Evolutionary conservation across 2,113 vertebrate species (phyloP), one percentile per base, ranked within the genome.

Genomic region (Chrysemys picta): DNA sequence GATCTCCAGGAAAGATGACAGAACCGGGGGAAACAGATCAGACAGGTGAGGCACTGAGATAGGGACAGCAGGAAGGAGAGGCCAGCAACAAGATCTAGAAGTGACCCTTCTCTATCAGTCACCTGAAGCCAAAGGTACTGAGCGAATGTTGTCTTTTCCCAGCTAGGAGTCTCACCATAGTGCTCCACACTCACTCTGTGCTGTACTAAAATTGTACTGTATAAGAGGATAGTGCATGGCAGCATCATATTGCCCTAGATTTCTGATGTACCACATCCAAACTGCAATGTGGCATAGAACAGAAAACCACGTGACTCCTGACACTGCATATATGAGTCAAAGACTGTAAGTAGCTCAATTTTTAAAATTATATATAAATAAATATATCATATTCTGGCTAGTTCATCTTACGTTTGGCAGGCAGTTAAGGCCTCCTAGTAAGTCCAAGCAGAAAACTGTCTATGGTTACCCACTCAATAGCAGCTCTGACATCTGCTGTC

Each of bases 261-360:
- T 11, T 35, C 50, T 89, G 86, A 65, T 0, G 0, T 0, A 2
- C 45, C 52, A 52, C 76, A 25, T 75, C 57, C 53, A 80, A 65
- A 29, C 19, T 0, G 1, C 45, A 91, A 27, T 0, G 0, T 69
- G 69, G 27, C 82, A 85, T 49, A 38, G 47, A 29, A 52, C 52
- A 87, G 80, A 69, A 94, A 87, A 3, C 19, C 50, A 80, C 5
- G 35, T 52, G 10, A 87, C 4, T 24, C 27, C 52, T 35, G 59
- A 27, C 8, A 47, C 22, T n/a, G 52, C 29, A 49, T 7, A 22
- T n/a, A n/a, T 8, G 2, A 16, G 13, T 84, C 16, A 12, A 29
- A 10, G 29, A 79, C 24, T 47, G 35, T 50, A 78, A 0, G 1
- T 3, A 90, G 4, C 57, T 86, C 1, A 1, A 86, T 50, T 79